Percentiles rank a stretch among this genome's conserved stretches.
Evolutionary conservation across 2,113 vertebrate genomes (phyloP).

Genomic region (Patagioenas fasciata): DNA sequence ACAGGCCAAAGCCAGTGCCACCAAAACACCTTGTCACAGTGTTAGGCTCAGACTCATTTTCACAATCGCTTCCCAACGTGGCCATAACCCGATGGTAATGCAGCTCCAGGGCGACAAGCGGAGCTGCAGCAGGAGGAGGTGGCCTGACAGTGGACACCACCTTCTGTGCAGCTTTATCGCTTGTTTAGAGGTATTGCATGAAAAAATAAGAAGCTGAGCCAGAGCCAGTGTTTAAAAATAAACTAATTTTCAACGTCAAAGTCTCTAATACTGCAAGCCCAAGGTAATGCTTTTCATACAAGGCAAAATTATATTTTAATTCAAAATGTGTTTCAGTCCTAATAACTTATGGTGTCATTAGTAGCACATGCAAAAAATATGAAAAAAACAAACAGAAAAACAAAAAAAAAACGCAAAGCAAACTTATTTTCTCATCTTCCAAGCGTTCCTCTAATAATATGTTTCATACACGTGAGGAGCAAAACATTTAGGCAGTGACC

Average conservation of each 20-base stretch:
- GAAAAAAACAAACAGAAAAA: neutral
- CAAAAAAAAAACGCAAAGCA: neutral
- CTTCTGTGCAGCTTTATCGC: neutral
- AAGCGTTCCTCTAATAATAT: constrained; percentile 7
- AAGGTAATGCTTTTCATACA: neutral
- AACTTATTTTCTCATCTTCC: neutral
- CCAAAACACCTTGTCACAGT: neutral
- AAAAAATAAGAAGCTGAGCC: neutral
- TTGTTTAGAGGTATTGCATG: neutral
- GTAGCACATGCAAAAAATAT: constrained; percentile 18
- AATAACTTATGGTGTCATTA: constrained; percentile 22
- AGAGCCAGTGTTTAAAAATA: neutral
- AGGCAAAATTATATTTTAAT: neutral
- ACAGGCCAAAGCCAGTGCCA: neutral
- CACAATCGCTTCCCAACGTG: rapidly evolving
- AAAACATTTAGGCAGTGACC: constrained; percentile 14
- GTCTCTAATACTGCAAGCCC: neutral
- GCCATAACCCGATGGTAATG: neutral
- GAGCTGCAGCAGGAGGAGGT: neutral
- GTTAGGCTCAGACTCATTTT: neutral
- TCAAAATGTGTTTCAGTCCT: constrained; percentile 1
- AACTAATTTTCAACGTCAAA: neutral
- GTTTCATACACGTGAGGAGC: neutral
- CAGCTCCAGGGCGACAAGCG: neutral
- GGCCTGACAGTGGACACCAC: neutral